Conservation (phyloP, 1,140 invertebrate species). For the Fopius arisanus region DNA sequence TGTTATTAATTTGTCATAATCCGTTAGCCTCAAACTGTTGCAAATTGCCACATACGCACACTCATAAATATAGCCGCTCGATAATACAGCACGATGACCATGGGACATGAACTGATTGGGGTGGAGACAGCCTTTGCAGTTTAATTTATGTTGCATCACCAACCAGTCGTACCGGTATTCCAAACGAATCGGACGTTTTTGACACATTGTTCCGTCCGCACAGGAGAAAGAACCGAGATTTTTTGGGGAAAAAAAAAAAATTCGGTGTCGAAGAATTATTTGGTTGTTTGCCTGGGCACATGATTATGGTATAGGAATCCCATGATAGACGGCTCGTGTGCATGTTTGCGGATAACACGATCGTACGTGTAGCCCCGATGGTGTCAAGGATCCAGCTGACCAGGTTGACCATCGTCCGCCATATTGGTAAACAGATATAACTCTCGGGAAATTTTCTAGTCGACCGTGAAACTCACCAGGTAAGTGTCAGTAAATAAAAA, state of each 20-base stretch:
- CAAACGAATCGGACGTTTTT: constrained; percentile 35
- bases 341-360: constrained; percentile 26
- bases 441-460: not conserved
- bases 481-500: not conserved
- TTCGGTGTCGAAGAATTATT: not conserved
- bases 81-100: constrained; percentile 54
- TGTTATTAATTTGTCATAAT: constrained; percentile 14
- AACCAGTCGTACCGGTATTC: constrained; percentile 49
- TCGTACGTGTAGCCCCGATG: constrained; percentile 6
- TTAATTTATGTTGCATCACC: constrained; percentile 58
- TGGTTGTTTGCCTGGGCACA: too few species aligned
- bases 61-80: constrained; percentile 33
- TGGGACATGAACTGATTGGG: constrained; percentile 54
- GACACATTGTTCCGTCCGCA: constrained; percentile 3
- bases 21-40: not conserved
- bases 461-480: not conserved
- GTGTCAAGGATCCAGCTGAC: constrained; percentile 6
- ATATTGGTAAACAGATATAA: constrained; percentile 9
- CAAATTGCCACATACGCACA: constrained; percentile 33
- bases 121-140: constrained; percentile 53
- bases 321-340: constrained; percentile 17
- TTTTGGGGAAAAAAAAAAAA: not conserved
- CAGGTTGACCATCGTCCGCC: constrained; percentile 3
- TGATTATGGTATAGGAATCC: constrained; percentile 11
- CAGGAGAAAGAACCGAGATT: not conserved